A percentile compares a stretch with the other conserved stretches of the same genome.
Evolutionary conservation across 2,888 invertebrate species (phyloP).

Genomic region (Abscondita cerata): DNA sequence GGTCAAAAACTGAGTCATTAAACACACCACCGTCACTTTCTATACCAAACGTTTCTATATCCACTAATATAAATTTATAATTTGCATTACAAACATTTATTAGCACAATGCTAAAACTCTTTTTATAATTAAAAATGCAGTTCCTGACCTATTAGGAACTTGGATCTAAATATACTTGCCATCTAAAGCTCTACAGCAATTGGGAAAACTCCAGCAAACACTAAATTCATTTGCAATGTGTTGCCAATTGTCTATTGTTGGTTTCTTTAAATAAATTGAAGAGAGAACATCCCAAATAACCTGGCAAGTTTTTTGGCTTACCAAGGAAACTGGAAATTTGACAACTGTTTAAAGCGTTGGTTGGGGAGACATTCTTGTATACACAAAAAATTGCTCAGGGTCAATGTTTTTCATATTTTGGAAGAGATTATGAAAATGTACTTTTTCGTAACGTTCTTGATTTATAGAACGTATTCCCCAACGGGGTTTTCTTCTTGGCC

Average conservation of each 20-base stretch:
- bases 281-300: constrained; percentile 20
- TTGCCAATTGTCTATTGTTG: constrained; percentile 12
- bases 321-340: constrained; percentile 10
- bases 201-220: not conserved
- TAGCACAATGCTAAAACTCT: constrained; percentile 18
- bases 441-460: not conserved
- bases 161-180: not conserved
- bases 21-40: constrained; percentile 9
- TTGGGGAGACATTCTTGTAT: no score
- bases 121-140: constrained; percentile 21
- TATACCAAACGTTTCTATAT: constrained; percentile 2
- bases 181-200: not conserved
- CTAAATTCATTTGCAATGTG: not conserved
- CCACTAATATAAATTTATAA: no score
- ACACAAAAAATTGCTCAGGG: no score
- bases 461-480: not conserved
- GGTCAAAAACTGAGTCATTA: constrained; percentile 9
- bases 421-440: no score
- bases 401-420: no score
- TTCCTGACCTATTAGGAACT: constrained; percentile 1
- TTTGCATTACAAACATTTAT: not conserved
- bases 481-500: constrained; percentile 11
- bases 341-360: no score
- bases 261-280: constrained; percentile 14
- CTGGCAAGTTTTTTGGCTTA: constrained; percentile 13